These are phyloP conservation scores for Argyrosomus japonicus DNA, from an alignment of 2,113 vertebrate genomes.

Conservation along the genomic window DNA sequence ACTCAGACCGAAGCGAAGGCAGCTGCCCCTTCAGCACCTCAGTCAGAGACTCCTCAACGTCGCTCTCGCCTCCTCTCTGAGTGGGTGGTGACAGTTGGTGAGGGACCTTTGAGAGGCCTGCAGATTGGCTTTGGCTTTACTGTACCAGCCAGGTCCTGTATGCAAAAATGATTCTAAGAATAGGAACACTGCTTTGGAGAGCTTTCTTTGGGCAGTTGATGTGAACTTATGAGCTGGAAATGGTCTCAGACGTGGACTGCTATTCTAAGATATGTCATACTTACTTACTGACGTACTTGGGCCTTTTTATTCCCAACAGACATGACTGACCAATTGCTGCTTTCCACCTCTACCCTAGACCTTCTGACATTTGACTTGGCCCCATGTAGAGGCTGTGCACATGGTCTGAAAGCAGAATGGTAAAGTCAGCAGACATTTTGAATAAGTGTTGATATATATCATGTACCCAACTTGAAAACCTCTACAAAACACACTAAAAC, in stretches of 20 bases:
- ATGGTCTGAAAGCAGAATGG: background rate
- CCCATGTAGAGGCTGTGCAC: background rate
- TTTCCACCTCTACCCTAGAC: background rate
- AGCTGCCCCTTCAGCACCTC: conserved; percentile 77
- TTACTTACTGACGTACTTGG: conserved; percentile 27
- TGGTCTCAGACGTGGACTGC: conserved; percentile 13
- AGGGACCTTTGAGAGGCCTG: conserved; percentile 66
- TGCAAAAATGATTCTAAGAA: conserved; percentile 41
- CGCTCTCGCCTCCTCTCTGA: conserved; percentile 34
- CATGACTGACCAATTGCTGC: background rate
- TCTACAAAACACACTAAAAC: background rate
- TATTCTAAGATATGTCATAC: conserved; percentile 17
- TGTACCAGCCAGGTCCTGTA: conserved; percentile 16
- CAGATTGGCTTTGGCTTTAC: conserved; percentile 39
- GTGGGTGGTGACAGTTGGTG: conserved; percentile 76
- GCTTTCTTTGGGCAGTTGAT: conserved; percentile 10
- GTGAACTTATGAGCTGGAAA: conserved; percentile 19
- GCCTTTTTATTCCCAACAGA: conserved; percentile 27
- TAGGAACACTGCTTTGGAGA: conserved; percentile 29
- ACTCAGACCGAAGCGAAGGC: conserved; percentile 83
- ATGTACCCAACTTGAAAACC: background rate
- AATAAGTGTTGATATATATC: background rate
- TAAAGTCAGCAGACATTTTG: background rate
- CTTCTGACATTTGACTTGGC: conserved; percentile 17
- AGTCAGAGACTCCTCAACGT: conserved; percentile 55